phyloP scores from a whole-genome alignment of 2,888 invertebrate genomes.

The Loripinus fragilis region DNA sequence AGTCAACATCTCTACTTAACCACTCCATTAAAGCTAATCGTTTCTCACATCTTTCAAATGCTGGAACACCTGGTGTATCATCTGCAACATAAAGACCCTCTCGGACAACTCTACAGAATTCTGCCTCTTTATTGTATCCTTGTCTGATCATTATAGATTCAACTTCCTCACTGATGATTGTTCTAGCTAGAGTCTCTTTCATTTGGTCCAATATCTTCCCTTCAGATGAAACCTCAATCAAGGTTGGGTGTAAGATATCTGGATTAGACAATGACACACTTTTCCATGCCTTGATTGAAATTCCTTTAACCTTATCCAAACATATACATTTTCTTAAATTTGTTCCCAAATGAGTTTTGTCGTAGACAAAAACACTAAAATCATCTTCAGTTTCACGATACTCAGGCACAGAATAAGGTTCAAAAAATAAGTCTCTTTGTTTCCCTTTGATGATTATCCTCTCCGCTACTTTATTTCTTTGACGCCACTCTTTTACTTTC shows the following conservation, averaged over 20 bases:
- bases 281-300: conserved; percentile 17
- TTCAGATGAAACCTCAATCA: conserved; percentile 26
- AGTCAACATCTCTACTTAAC: no score
- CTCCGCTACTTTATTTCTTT: no score
- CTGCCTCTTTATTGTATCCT: conserved; percentile 14
- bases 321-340: conserved; percentile 21
- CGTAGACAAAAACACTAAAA: no score
- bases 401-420: no score
- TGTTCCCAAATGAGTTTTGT: no score
- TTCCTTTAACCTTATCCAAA: conserved; percentile 25
- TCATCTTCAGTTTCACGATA: no score
- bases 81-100: conserved; percentile 30
- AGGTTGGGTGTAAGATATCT: conserved; percentile 1
- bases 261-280: conserved; percentile 12
- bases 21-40: no score
- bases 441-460: no score
- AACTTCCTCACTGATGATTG: conserved; percentile 20
- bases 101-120: conserved; percentile 24
- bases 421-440: not conserved
- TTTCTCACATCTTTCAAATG: not conserved
- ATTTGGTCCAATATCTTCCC: conserved; percentile 35
- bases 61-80: conserved; percentile 31
- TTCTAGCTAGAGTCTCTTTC: conserved; percentile 31
- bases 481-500: no score
- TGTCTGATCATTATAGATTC: not conserved